Percentiles rank a stretch among this genome's conserved stretches.
Evolutionary conservation across 2,888 invertebrate genomes (phyloP).

Genomic region (Scaptomyza reducta): DNA sequence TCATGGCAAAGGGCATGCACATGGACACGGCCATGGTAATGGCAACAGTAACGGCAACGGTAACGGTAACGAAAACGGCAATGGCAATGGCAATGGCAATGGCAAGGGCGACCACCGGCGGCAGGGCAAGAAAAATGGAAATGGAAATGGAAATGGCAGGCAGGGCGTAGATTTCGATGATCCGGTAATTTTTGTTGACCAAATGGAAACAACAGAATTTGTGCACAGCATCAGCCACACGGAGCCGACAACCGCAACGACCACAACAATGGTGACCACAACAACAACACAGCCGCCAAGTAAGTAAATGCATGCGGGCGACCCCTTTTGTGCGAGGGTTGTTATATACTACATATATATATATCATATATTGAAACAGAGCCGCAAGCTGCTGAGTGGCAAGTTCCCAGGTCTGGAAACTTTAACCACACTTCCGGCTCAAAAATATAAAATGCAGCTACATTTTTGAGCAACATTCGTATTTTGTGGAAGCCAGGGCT

Average conservation of each 20-base stretch:
- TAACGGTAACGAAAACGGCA: constrained; percentile 33
- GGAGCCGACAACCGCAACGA: constrained; percentile 79
- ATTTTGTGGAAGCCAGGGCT: neutral
- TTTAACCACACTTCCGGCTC: constrained; percentile 15
- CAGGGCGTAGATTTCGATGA: constrained; percentile 82
- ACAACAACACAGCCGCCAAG: constrained; percentile 86
- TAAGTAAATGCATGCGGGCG: constrained; percentile 82
- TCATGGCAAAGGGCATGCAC: constrained; percentile 44
- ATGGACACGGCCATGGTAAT: constrained; percentile 53
- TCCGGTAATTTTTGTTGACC: constrained; percentile 83
- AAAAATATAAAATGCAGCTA: constrained; percentile 5
- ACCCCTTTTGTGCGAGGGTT: constrained; percentile 5
- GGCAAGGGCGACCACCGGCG: constrained; percentile 51
- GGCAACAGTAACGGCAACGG: constrained; percentile 54
- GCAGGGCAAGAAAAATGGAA: constrained; percentile 46
- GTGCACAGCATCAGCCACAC: constrained; percentile 84
- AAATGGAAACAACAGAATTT: constrained; percentile 85
- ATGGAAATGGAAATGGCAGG: constrained; percentile 41
- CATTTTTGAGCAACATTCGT: constrained; percentile 18
- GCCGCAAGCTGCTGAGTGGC: constrained; percentile 2
- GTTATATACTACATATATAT: constrained; percentile 2
- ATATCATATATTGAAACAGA: neutral
- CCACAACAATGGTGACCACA: constrained; percentile 86
- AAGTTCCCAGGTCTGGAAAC: constrained; percentile 8
- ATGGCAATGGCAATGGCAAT: constrained; percentile 55